Base-by-base conservation (phyloP, 2,113 vertebrate species). In the Ariopsis seemanni region DNA sequence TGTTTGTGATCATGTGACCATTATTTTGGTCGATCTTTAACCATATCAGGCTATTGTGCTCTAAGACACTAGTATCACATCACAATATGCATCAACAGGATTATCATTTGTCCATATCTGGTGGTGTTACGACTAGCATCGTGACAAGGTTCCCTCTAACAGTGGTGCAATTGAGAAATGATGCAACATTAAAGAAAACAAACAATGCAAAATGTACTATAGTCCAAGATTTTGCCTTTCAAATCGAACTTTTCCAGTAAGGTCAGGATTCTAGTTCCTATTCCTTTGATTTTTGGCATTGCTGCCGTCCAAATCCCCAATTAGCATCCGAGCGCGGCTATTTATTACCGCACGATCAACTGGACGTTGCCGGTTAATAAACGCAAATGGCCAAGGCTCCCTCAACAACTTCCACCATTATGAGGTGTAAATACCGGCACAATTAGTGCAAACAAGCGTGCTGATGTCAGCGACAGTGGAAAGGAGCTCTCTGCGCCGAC, bases 401-500 rank as follows among this genome's bases (percentile, higher is more conserved):
- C 27, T 74, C 12, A 62, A 18, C 30, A 77, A 53, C 58, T 63
- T 62, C 25, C 42, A 85, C 52, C 72, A 20, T 30, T 15, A 53
- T 9, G 2, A 52, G 58, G n/a, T 52, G 72, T 65, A 65, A 67
- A 79, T 80, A 67, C 75, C 10, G 4, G 11, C 50, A 42, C 62
- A 42, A 69, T 42, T 22, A 42, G n/a, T 0, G 14, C 55, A 89
- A 22, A 15, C 69, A 55, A 63, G 34, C 62, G 48, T 15, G 63
- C 48, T 79, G 69, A 86, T 67, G 58, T 82, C 88, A 48, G 27
- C 9, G 42, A 11, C 57, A 57, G 48, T 82, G 80, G 65, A 88
- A 90, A 52, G 85, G 55, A 79, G 57, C 81, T 85, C 57, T 75
- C 84, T 75, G 17, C 52, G 58, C 17, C 77, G 71, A 91, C 85